Evolutionary conservation across 2,888 invertebrate species (phyloP), one percentile per base, ranked within the genome.

Genomic region (Melanotus villosus): DNA sequence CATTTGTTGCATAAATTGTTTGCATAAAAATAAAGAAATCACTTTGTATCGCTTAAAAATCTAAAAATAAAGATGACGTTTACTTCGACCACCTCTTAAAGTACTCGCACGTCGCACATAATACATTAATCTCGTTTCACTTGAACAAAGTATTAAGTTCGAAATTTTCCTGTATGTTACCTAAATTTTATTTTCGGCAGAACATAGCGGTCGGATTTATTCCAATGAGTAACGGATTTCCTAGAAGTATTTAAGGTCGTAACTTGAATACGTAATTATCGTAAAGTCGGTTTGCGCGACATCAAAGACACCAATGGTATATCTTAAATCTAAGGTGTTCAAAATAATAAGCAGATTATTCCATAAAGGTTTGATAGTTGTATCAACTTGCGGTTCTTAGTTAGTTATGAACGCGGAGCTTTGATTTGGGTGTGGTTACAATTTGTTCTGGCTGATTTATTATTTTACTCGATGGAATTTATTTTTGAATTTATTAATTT

Each of bases 151-250:
- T 43, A 16, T 43, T 43, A 10, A 18, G 14, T 43, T 16, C 43
- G 4, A 3, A 43, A 18, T 1, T 18, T 43, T 14, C 10, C 19
- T 9, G 43, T 19, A 43, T 0, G 18, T n/a, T 23, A 10, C 18
- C 12, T 23, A 14, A 47, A 43, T 43, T 3, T 43, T 23, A n/a
- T 47, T 47, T 47, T 47, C 23, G 5, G 23, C 12, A 7, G 32
- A 52, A 52, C 7, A 9, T 32, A 47, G 36, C 56, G 34, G 38
- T 56, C 36, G 56, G 21, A 62, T 38, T 58, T 64, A 64, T 68
- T 64, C 64, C 64, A 68, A 64, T 68, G 64, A 63, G 68, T 68
- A 63, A 68, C 58, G 47, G 56, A 52, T 63, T 68, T 57, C 56
- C 34, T 58, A 68, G 62, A 68, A 63, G 62, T 63, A 62, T 50